These are phyloP conservation scores for Triplophysa tibetana DNA, from an alignment of 2,113 vertebrate genomes.

Conservation along the genomic window DNA sequence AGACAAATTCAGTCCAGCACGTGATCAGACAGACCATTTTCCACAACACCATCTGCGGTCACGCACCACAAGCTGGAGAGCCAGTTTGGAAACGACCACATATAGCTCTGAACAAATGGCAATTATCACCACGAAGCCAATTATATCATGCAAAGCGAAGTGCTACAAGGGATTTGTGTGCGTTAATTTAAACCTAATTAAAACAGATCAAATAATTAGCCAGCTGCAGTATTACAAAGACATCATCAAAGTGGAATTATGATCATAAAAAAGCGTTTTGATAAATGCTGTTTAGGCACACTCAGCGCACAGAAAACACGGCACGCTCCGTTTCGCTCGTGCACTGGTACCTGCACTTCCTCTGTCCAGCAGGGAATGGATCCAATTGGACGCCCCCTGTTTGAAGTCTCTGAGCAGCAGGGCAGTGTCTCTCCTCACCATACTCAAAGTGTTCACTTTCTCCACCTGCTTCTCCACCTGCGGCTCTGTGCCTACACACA, in stretches of 20 bases:
- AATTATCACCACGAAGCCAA: conserved; percentile 35
- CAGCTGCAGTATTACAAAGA: conserved; percentile 23
- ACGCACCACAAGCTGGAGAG: conserved; percentile 11
- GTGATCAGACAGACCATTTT: conserved; percentile 7
- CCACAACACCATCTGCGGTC: conserved; percentile 22
- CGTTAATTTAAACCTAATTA: conserved; percentile 33
- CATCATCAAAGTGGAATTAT: conserved; percentile 13
- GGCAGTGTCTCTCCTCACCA: conserved; percentile 80
- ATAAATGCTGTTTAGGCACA: background rate
- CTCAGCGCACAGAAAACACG: background rate
- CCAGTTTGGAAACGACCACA: conserved; percentile 13
- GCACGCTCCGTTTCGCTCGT: background rate
- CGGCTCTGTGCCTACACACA: conserved; percentile 72
- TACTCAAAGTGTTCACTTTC: conserved; percentile 77
- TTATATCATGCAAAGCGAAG: conserved; percentile 22
- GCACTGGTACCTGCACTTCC: conserved; percentile 55
- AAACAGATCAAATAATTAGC: conserved; percentile 38
- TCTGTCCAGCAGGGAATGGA: conserved; percentile 80
- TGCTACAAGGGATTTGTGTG: background rate
- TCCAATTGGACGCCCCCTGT: conserved; percentile 84
- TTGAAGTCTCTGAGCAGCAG: conserved; percentile 79
- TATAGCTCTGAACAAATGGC: conserved; percentile 36
- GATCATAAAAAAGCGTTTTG: conserved; percentile 10
- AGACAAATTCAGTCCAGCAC: background rate
- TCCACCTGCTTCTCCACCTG: conserved; percentile 72